A percentile compares a stretch with the other conserved stretches of the same genome.
These are phyloP conservation scores for Halcyon chelicuti DNA, from an alignment of 2,797 vertebrate species.

Conservation along the genomic window DNA sequence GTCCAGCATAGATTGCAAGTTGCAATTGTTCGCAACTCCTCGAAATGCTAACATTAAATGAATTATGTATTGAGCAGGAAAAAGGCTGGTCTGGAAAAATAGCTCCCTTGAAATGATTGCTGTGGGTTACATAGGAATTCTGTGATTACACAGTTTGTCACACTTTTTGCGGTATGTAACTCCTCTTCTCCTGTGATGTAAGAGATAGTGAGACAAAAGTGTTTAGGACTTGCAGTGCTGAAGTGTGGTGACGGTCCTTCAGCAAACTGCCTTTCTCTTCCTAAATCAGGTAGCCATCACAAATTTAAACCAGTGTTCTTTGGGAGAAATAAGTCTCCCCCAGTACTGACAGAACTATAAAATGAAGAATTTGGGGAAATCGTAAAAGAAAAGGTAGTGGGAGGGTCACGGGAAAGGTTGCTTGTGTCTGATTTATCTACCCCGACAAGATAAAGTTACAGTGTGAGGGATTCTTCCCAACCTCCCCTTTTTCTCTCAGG, in stretches of 20 bases:
- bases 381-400: slow-evolving; percentile 14
- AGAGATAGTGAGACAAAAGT: background rate
- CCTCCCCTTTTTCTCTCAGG: slow-evolving; percentile 64
- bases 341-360: background rate
- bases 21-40: background rate
- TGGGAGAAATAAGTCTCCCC: background rate
- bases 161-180: background rate
- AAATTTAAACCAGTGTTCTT: background rate
- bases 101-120: background rate
- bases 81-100: background rate
- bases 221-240: background rate
- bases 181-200: background rate
- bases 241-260: background rate
- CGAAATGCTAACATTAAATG: background rate
- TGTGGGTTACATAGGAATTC: background rate
- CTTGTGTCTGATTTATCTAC: slow-evolving; percentile 72
- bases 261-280: background rate
- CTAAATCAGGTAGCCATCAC: background rate
- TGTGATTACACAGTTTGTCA: background rate
- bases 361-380: background rate
- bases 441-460: slow-evolving; percentile 81
- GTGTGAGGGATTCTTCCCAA: slow-evolving; percentile 66
- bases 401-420: slow-evolving; percentile 83
- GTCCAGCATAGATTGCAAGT: background rate
- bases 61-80: background rate